Base-by-base conservation (phyloP, 2,888 invertebrate genomes). In the Willowsia nigromaculata region DNA sequence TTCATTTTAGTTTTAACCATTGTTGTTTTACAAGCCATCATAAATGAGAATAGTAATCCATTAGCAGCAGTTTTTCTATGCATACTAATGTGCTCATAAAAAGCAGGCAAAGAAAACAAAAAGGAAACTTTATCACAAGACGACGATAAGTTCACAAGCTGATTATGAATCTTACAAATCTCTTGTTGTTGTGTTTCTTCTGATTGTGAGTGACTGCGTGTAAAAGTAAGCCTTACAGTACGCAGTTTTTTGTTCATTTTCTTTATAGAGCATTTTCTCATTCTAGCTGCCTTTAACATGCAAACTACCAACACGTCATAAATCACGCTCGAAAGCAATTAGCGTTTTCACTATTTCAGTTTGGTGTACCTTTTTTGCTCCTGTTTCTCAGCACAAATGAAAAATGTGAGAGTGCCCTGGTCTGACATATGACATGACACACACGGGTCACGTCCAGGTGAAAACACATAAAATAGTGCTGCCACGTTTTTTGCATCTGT, bases 281-380 rank as follows among this genome's bases (percentile, higher is more conserved):
- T n/a, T 30, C 22, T 13, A 4, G 15, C 18, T 33, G 5, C 27
- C 30, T 65, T 33, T 33, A 74, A 65, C 90, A 86, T 88, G 90
- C 90, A 88, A 90, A 85, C 81, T 68, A 85, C 68, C 88, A 90
- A 90, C 90, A 90, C 88, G 90, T 90, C 88, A 90, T 90, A 90
- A 90, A 90, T 90, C 90, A 90, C 86, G 86, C 86, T 86, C 86
- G 37, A 86, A 86, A 86, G 86, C 86, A 86, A 86, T 86, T 86
- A 86, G 86, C 81, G 25, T 71, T 33, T 80, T 76, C 78, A 78
- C 33, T 80, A 78, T 85, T 86, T 86, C 68, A 86, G 33, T 68
- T 68, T 68, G 18, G 37, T 37, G 30, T n/a, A 15, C 11, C n/a
- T 27, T 56, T 56, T 25, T 68, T 1, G 1, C 25, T 27, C 7